Conservation (phyloP, 2,797 vertebrate species). For the Falco concolor region DNA sequence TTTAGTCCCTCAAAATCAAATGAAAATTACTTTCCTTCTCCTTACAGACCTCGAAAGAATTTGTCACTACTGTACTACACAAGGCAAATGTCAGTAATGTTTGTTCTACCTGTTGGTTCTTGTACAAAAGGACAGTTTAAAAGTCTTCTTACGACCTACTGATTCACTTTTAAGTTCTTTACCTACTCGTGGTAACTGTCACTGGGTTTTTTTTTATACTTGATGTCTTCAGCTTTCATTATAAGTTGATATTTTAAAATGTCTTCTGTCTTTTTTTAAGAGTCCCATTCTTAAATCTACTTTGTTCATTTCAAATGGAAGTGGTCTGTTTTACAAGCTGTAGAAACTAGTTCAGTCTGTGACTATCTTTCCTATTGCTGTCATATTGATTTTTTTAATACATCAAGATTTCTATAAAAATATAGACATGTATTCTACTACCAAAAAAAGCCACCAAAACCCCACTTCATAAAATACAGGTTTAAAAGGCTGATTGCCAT, state of each 20-base stretch:
- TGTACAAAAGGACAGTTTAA: background rate
- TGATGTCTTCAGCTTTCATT: background rate
- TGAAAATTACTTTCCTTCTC: background rate
- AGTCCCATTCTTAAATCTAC: background rate
- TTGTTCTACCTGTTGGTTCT: background rate
- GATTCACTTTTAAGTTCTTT: background rate
- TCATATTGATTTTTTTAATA: background rate
- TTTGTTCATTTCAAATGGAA: background rate
- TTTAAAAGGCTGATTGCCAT: background rate
- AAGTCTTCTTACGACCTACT: background rate
- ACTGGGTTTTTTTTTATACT: background rate
- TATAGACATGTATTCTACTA: background rate
- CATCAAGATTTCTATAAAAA: background rate
- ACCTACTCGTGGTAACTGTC: background rate
- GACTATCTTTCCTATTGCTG: background rate
- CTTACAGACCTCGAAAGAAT: background rate
- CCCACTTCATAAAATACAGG: background rate
- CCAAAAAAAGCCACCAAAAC: background rate
- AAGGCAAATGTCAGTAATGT: background rate
- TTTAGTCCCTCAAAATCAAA: background rate
- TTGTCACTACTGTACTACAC: background rate
- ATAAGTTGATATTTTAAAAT: background rate
- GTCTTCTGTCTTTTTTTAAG: background rate
- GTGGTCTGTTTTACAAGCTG: background rate
- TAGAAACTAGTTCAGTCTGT: background rate